Base-by-base conservation (phyloP, 2,888 invertebrate species). In the Volucella inanis region DNA sequence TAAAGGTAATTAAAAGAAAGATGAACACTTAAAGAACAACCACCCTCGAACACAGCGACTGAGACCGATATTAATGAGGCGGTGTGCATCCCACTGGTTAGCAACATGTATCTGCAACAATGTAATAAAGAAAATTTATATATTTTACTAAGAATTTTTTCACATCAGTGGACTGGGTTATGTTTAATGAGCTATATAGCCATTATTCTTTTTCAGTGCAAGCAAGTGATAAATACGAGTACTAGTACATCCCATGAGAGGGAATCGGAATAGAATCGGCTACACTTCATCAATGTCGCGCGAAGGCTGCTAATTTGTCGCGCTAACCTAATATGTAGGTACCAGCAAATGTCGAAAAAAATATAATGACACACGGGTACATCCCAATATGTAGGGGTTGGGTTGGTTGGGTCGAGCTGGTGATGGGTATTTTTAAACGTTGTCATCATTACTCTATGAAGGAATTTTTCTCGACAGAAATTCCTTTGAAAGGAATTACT, bases 101-200 rank as follows among this genome's bases (percentile, higher is more conserved):
- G 77, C 77, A 77, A 77, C 77, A 77, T 77, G 77, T 77, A 54
- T 55, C 77, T 77, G 68, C 68, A 77, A 70, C 77, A 77, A 61
- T 52, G 68, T 77, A 68, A 22, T 22, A 22, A 22, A 22, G 18
- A 22, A 22, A 22, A 22, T 22, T 22, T 22, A 22, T 2, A 2
- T 22, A 22, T 55, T 6, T 38, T 14, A 49, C 3, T 3, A 9
- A 18, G 18, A 41, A 49, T 14, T n/a, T 8, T n/a, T 38, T 39
- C 9, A 50, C 39, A 31, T 43, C 49, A 52, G 39, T 9, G n/a
- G 8, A 41, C 18, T 39, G 39, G 74, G 47, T 61, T 43, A 31
- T 31, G 38, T 31, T 68, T 59, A 76, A 76, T 61, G 59, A 68
- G 52, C 67, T 61, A 18, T 18, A 52, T 61, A 43, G 57, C 41